These are phyloP conservation scores for Azorinus chamasolen DNA, from an alignment of 2,888 invertebrate genomes.

Conservation along the genomic window DNA sequence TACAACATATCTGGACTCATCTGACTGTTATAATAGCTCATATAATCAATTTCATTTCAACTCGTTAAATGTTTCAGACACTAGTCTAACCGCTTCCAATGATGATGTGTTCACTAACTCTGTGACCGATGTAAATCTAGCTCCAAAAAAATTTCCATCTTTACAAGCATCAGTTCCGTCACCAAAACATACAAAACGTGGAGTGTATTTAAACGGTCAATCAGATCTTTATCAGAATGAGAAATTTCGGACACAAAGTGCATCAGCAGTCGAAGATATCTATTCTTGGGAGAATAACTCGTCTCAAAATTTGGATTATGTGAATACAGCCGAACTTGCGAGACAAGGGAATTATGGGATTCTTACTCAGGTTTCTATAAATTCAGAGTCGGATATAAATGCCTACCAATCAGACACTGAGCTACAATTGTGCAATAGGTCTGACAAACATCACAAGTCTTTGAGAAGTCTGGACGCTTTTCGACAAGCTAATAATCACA, in stretches of 20 bases:
- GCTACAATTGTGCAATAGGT: conserved; percentile 48
- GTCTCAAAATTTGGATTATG: conserved; percentile 39
- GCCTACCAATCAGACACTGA: conserved; percentile 68
- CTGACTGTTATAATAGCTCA: conserved; percentile 53
- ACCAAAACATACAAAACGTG: conserved; percentile 13
- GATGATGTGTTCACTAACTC: conserved; percentile 73
- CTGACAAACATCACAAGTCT: conserved; percentile 46
- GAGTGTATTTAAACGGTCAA: conserved; percentile 16
- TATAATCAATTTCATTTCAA: conserved; percentile 35
- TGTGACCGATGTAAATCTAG: conserved; percentile 20
- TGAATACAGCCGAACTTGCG: conserved; percentile 63
- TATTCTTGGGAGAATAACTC: conserved; percentile 41
- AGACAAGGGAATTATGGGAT: conserved; percentile 57
- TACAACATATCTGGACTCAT: conserved; percentile 52
- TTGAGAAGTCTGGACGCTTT: conserved; percentile 40
- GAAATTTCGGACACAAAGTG: conserved; percentile 72
- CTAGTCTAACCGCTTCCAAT: conserved; percentile 63
- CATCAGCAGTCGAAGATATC: conserved; percentile 75
- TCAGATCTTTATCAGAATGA: conserved; percentile 14
- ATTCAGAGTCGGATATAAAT: conserved; percentile 46
- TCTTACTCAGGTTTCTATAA: conserved; percentile 27
- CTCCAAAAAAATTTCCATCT: conserved; percentile 22
- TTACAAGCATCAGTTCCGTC: conserved; percentile 27
- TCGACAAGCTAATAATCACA: conserved; percentile 53
- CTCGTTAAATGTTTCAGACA: conserved; percentile 64